Conservation (phyloP, 1,140 invertebrate species). For the Hyles vespertilio region DNA sequence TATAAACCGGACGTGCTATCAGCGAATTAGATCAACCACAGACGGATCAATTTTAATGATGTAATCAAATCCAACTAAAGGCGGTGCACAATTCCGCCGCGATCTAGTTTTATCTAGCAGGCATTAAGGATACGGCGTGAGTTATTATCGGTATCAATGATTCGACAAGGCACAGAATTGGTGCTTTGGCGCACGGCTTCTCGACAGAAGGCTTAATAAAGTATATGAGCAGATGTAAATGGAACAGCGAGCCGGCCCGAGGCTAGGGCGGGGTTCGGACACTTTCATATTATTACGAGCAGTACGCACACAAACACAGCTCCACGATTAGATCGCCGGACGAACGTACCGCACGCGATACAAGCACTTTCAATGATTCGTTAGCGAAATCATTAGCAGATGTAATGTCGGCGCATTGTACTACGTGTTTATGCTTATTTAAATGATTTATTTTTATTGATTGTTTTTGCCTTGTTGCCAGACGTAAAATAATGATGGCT, state of each 20-base stretch:
- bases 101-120: slow-evolving; percentile 9
- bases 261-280: slow-evolving; percentile 69
- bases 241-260: slow-evolving; percentile 59
- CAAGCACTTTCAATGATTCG: slow-evolving; percentile 73
- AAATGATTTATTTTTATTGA: slow-evolving; percentile 77
- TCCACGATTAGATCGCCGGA: slow-evolving; percentile 52
- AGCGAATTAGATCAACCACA: too few species aligned
- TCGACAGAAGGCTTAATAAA: slow-evolving; percentile 70
- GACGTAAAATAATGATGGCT: slow-evolving; percentile 73
- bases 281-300: slow-evolving; percentile 74
- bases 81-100: slow-evolving; percentile 13
- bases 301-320: slow-evolving; percentile 60
- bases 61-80: too few species aligned
- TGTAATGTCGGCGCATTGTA: slow-evolving; percentile 73
- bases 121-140: slow-evolving; percentile 17
- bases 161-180: slow-evolving; percentile 31
- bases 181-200: slow-evolving; percentile 30
- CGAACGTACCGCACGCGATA: slow-evolving; percentile 61
- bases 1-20: background rate
- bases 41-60: too few species aligned
- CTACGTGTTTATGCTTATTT: slow-evolving; percentile 74
- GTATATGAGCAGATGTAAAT: slow-evolving; percentile 72
- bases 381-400: slow-evolving; percentile 75
- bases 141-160: slow-evolving; percentile 30
- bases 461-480: slow-evolving; percentile 73